These are phyloP conservation scores for Dunckerocampus dactyliophorus DNA, from an alignment of 2,113 vertebrate species.

Conservation along the genomic window DNA sequence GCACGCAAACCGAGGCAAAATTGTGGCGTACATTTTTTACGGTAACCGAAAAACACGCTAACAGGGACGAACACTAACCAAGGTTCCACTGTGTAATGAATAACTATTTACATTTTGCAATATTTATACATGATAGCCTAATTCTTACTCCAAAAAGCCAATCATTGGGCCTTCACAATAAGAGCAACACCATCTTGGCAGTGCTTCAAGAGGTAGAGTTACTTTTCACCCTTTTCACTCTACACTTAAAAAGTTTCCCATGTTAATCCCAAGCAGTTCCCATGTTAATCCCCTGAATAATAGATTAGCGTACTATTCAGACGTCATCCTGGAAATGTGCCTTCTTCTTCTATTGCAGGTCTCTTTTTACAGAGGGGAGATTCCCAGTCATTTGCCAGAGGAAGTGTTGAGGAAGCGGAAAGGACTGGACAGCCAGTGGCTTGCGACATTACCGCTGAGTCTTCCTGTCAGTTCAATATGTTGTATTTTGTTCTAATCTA, in stretches of 20 bases:
- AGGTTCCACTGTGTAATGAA: no score
- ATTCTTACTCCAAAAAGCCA: no score
- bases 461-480: conserved; percentile 76
- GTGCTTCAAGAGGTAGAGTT: no score
- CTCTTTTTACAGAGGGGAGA: conserved; percentile 89
- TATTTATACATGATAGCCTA: no score
- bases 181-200: no score
- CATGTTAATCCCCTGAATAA: neutral
- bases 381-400: conserved; percentile 78
- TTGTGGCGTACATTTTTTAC: no score
- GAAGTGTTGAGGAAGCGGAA: conserved; percentile 81
- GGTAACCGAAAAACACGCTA: no score
- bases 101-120: no score
- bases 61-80: no score
- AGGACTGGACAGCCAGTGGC: conserved; percentile 80
- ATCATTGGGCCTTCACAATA: no score
- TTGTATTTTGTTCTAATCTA: neutral
- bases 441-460: conserved; percentile 88
- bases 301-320: neutral
- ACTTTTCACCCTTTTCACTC: neutral
- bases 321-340: neutral
- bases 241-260: no score
- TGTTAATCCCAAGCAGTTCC: neutral
- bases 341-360: conserved; percentile 73
- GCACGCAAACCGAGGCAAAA: no score